Percentiles rank a stretch among this genome's conserved stretches.
These are phyloP conservation scores for Sweltsa coloradensis DNA, from an alignment of 1,140 invertebrate genomes.

Conservation along the genomic window DNA sequence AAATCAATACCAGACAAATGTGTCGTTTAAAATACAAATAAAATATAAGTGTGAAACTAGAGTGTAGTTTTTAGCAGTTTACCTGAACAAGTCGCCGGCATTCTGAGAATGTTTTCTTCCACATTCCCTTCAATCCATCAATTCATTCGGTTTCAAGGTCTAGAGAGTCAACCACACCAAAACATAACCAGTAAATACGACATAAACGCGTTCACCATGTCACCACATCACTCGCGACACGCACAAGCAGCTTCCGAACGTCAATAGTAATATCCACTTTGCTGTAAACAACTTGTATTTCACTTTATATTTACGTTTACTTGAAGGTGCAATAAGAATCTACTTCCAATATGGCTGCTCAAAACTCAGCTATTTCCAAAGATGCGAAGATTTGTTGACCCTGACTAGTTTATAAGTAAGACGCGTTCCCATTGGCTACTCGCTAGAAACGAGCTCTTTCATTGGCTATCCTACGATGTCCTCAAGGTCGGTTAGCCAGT, in stretches of 20 bases:
- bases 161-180: slow-evolving; percentile 5
- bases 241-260: too few species aligned
- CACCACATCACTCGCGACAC: too few species aligned
- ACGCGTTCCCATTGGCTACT: slow-evolving; percentile 3
- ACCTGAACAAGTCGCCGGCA: slow-evolving; percentile 11
- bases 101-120: slow-evolving; percentile 9
- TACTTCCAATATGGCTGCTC: slow-evolving; percentile 11
- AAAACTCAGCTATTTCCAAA: slow-evolving; percentile 6
- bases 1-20: too few species aligned
- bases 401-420: slow-evolving; percentile 5
- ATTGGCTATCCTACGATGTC: slow-evolving; percentile 2
- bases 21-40: too few species aligned
- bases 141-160: slow-evolving; percentile 12
- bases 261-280: too few species aligned
- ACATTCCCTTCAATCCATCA: slow-evolving; percentile 9
- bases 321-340: slow-evolving; percentile 5
- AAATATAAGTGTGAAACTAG: too few species aligned
- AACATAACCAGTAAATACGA: slow-evolving; percentile 1
- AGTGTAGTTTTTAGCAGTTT: background rate
- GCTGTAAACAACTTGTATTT: too few species aligned
- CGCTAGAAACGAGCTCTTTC: background rate
- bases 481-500: slow-evolving; percentile 7
- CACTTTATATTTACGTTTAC: too few species aligned
- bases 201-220: too few species aligned
- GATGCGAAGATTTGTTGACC: slow-evolving; percentile 11